phyloP scores from a whole-genome alignment of 2,888 invertebrate genomes.

The Apomyelois bistriatella region DNA sequence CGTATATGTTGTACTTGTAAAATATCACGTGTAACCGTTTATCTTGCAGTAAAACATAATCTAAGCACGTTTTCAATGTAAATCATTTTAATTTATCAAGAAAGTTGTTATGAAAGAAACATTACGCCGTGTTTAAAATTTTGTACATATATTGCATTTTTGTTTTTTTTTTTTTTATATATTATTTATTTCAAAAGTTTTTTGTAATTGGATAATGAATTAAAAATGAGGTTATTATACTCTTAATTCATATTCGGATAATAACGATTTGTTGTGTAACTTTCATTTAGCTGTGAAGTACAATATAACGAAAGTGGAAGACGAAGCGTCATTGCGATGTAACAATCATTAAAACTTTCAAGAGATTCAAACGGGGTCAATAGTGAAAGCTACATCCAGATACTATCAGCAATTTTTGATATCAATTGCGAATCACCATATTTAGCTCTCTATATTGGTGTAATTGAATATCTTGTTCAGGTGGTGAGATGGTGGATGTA shows the following conservation, averaged over 20 bases:
- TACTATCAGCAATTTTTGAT: constrained; percentile 11
- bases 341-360: constrained; percentile 25
- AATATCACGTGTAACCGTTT: constrained; percentile 7
- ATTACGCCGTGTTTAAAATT: not conserved
- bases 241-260: not conserved
- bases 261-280: constrained; percentile 4
- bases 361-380: constrained; percentile 19
- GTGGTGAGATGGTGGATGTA: not conserved
- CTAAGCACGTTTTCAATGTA: constrained; percentile 5
- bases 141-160: not conserved
- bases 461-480: not conserved
- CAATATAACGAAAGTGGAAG: constrained; percentile 11
- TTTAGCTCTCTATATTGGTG: not conserved
- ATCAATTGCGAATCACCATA: constrained; percentile 7
- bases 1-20: not conserved
- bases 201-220: not conserved
- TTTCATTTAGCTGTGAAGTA: constrained; percentile 1
- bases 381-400: constrained; percentile 23
- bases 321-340: constrained; percentile 9
- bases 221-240: too few species aligned
- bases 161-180: not conserved
- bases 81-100: constrained; percentile 1
- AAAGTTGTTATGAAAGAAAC: constrained; percentile 1
- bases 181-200: too few species aligned
- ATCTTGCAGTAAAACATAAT: constrained; percentile 5